These are phyloP conservation scores for Stenopsyche tienmushanensis DNA, from an alignment of 1,140 invertebrate genomes.

Conservation along the genomic window DNA sequence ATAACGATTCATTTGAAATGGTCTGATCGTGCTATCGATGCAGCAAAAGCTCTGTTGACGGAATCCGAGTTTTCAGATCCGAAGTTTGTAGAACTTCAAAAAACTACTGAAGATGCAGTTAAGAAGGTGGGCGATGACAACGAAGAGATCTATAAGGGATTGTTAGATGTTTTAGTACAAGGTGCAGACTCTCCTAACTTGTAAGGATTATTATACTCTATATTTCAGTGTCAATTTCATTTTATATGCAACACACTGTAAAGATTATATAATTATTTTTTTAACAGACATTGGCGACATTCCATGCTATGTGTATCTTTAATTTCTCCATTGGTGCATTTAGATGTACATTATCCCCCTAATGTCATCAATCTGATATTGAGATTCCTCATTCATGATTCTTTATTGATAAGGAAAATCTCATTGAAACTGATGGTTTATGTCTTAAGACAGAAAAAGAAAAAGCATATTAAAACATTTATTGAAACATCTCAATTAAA, in stretches of 20 bases:
- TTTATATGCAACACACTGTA: constrained; percentile 1
- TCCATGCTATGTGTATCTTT: constrained; percentile 73
- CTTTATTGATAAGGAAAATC: constrained; percentile 72
- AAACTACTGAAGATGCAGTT: constrained; percentile 49
- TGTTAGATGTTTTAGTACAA: constrained; percentile 64
- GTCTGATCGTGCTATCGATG: constrained; percentile 54
- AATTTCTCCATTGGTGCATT: constrained; percentile 68
- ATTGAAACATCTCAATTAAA: constrained; percentile 57
- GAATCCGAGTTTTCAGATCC: constrained; percentile 43
- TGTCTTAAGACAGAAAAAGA: constrained; percentile 77
- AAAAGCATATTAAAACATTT: constrained; percentile 62
- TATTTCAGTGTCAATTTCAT: constrained; percentile 17
- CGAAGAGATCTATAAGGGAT: constrained; percentile 59
- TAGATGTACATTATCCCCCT: constrained; percentile 66
- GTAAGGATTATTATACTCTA: constrained; percentile 60
- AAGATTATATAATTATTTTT: constrained; percentile 18
- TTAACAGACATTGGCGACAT: constrained; percentile 76
- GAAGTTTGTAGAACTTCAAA: constrained; percentile 48
- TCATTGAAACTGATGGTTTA: constrained; percentile 63
- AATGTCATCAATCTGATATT: constrained; percentile 68
- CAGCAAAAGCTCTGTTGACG: constrained; percentile 55
- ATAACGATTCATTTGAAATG: constrained; percentile 61
- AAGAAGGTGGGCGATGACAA: constrained; percentile 51
- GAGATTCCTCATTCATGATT: constrained; percentile 71
- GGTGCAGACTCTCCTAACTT: constrained; percentile 66